These are phyloP conservation scores for Dusona sp. DNA, from an alignment of 2,888 invertebrate species.

Conservation along the genomic window DNA sequence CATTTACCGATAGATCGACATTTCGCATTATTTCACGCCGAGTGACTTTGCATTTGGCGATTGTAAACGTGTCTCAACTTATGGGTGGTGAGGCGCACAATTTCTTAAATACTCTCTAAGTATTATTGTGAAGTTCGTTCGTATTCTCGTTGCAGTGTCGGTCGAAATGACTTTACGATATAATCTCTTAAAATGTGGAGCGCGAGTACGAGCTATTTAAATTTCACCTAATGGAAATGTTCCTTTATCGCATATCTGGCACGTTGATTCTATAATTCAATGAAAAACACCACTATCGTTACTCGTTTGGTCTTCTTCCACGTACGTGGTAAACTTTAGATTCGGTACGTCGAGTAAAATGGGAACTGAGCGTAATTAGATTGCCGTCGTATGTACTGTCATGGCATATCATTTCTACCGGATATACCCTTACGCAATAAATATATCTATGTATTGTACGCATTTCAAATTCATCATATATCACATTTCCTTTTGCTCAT, in stretches of 20 bases:
- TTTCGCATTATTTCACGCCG: neutral
- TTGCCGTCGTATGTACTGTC: slow-evolving; percentile 24
- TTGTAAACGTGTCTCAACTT: neutral
- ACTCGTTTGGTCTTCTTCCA: slow-evolving; percentile 16
- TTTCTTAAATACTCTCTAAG: neutral
- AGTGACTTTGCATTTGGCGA: neutral
- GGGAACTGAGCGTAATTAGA: slow-evolving; percentile 46
- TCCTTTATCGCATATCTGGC: slow-evolving; percentile 25
- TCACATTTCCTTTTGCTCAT: slow-evolving; percentile 16
- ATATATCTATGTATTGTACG: neutral
- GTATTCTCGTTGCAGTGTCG: neutral
- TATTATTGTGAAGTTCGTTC: neutral
- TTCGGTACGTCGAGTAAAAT: slow-evolving; percentile 42
- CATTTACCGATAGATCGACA: neutral
- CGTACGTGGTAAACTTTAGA: slow-evolving; percentile 43
- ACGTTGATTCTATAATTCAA: slow-evolving; percentile 47
- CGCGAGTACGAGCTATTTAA: neutral
- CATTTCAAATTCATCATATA: slow-evolving; percentile 25
- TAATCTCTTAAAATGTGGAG: slow-evolving; percentile 5
- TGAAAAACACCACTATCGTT: slow-evolving; percentile 24
- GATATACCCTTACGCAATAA: neutral
- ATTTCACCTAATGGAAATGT: slow-evolving; percentile 31
- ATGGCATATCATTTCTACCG: slow-evolving; percentile 38
- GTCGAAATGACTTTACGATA: slow-evolving; percentile 4
- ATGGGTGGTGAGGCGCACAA: neutral